A percentile compares a stretch with the other conserved stretches of the same genome.
phyloP scores from a whole-genome alignment of 2,888 invertebrate species.

The Cataglyphis albicans region DNA sequence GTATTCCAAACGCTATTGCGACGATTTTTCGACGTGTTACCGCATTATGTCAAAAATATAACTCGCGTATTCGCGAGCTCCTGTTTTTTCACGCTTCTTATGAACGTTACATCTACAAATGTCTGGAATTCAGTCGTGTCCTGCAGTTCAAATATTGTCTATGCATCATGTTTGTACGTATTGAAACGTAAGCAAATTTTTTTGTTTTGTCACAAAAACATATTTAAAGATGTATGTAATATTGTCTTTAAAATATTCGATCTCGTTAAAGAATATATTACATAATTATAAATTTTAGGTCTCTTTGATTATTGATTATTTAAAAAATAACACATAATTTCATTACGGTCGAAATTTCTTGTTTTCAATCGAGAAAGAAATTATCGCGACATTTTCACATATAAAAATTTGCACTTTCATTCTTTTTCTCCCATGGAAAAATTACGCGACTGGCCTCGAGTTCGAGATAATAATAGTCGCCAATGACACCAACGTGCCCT shows the following conservation, averaged over 20 bases:
- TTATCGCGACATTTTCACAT: neutral
- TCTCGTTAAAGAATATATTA: neutral
- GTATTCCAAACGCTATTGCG: neutral
- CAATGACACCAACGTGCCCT: constrained; percentile 38
- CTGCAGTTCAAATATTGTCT: neutral
- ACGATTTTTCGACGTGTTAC: neutral
- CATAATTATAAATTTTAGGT: neutral
- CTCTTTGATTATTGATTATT: neutral
- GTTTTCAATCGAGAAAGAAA: neutral
- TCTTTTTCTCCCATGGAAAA: neutral
- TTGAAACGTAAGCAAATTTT: neutral
- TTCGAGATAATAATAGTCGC: constrained; percentile 45
- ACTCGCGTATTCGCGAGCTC: neutral
- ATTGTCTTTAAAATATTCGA: neutral
- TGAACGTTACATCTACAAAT: neutral
- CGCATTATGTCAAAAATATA: neutral
- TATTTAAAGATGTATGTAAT: neutral
- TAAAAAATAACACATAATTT: neutral
- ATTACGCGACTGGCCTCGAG: neutral
- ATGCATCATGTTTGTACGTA: constrained; percentile 1
- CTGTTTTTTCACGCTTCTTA: neutral
- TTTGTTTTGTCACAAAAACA: neutral
- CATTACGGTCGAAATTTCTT: neutral
- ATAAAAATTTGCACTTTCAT: constrained; percentile 15
- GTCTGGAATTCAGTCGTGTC: neutral